Percentiles rank a stretch among this genome's conserved stretches.
Evolutionary conservation across 2,797 vertebrate genomes (phyloP).

Genomic region (Catharus ustulatus): DNA sequence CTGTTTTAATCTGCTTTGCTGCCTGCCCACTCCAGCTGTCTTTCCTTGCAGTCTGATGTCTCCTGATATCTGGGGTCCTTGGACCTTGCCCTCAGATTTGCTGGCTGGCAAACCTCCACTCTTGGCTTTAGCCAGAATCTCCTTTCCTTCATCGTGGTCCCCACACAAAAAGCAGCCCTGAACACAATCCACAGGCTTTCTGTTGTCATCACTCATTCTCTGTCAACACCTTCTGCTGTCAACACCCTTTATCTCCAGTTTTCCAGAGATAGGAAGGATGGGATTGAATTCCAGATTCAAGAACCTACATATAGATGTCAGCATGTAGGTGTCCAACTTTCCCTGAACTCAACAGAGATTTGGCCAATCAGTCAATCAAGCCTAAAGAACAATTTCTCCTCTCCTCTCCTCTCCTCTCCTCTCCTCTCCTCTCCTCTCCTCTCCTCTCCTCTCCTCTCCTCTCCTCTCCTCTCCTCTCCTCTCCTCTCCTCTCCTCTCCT

Average conservation of each 20-base stretch:
- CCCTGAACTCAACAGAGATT: background rate
- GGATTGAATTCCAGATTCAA: constrained; percentile 4
- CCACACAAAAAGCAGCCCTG: background rate
- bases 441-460: background rate
- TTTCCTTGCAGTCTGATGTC: background rate
- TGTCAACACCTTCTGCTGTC: constrained; percentile 26
- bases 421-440: background rate
- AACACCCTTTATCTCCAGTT: constrained; percentile 20
- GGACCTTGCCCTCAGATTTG: background rate
- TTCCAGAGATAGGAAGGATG: background rate
- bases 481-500: background rate
- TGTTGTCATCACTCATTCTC: constrained; percentile 4
- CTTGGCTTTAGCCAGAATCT: background rate
- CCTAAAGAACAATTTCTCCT: background rate
- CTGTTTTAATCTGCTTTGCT: background rate
- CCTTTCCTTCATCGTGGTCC: background rate
- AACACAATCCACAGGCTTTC: background rate
- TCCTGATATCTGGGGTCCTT: background rate
- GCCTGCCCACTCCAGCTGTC: background rate
- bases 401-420: background rate
- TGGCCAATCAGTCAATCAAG: background rate
- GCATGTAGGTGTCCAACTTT: background rate
- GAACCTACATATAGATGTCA: background rate
- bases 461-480: background rate
- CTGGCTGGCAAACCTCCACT: background rate